Evolutionary conservation across 2,113 vertebrate genomes (phyloP), one percentile per base, ranked within the genome.

Genomic region (Brachypteracias leptosomus): DNA sequence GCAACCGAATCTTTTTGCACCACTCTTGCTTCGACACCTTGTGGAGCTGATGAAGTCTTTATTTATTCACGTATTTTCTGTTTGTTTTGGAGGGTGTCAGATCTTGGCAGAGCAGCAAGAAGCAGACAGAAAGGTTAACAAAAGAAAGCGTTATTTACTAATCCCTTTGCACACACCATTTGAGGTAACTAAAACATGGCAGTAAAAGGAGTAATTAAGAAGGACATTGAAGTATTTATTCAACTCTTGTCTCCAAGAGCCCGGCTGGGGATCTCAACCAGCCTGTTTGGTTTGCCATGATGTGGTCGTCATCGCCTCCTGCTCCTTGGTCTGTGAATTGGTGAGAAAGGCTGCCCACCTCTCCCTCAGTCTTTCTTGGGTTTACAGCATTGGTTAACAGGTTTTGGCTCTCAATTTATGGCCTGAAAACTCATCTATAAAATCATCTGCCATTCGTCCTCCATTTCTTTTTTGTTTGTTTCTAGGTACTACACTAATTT

Each of bases 1-100:
- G 1, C 0, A 2, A 38, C 38, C 0, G 8, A 85, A 61, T 35
- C 28, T 66, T 62, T 86, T 83, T 46, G 58, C 65, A 11, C 8
- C 0, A 0, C 40, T 66, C 67, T 8, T 2, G 9, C 71, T 81
- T 40, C 76, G 4, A 36, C 70, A 26, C 65, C 49, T 81, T 13
- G 28, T 1, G 22, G 9, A 65, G 88, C 73, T 61, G 78, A 62
- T 12, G 66, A 52, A 86, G 57, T 33, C 72, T 92, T 84, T 67
- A 25, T 86, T 92, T 74, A 40, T 38, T 59, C 42, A 3, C 0
- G 0, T 10, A 59, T 33, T 88, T 91, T 83, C 90, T 80, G 83
- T 92, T 94, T 59, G 61, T 9, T 95, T 92, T 72, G 91, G 96
- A 95, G 68, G 38, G 57, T 44, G 76, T 67, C 15, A 2, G 81